Percentiles rank a stretch among this genome's conserved stretches.
Conservation (phyloP, 2,888 invertebrate species). For the Leucophenga maculata region DNA sequence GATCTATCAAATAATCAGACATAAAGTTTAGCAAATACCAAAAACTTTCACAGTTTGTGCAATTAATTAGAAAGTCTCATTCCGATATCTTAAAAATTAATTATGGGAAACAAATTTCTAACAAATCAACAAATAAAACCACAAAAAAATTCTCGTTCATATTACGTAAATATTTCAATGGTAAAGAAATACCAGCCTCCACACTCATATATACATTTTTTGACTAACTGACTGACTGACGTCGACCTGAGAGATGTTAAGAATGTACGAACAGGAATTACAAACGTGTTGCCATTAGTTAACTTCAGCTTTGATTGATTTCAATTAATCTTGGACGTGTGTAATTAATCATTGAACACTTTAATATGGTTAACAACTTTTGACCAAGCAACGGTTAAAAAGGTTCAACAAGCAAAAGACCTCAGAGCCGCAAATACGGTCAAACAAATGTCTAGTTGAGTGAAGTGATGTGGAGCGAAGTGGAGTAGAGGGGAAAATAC, state of each 20-base stretch:
- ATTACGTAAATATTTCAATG: neutral
- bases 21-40: neutral
- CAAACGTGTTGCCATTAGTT: conserved; percentile 72
- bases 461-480: too few relatives aligned
- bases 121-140: neutral
- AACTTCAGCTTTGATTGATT: conserved; percentile 73
- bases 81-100: neutral
- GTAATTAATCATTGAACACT: conserved; percentile 73
- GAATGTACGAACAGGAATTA: conserved; percentile 51
- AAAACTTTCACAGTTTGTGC: neutral
- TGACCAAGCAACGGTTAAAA: conserved; percentile 70
- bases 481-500: too few relatives aligned
- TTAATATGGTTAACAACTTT: conserved; percentile 72
- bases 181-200: neutral
- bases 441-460: conserved; percentile 11
- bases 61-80: neutral
- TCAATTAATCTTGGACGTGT: conserved; percentile 72
- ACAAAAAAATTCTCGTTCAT: neutral
- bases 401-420: conserved; percentile 63
- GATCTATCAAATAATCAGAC: too few relatives aligned
- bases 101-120: conserved; percentile 20
- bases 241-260: conserved; percentile 30
- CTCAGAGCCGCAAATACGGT: conserved; percentile 36
- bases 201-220: too few relatives aligned
- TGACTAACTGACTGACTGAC: too few relatives aligned